A percentile compares a stretch with the other conserved stretches of the same genome.
Evolutionary conservation across 2,113 vertebrate genomes (phyloP).

Genomic region (Psittacula cyanocephala): DNA sequence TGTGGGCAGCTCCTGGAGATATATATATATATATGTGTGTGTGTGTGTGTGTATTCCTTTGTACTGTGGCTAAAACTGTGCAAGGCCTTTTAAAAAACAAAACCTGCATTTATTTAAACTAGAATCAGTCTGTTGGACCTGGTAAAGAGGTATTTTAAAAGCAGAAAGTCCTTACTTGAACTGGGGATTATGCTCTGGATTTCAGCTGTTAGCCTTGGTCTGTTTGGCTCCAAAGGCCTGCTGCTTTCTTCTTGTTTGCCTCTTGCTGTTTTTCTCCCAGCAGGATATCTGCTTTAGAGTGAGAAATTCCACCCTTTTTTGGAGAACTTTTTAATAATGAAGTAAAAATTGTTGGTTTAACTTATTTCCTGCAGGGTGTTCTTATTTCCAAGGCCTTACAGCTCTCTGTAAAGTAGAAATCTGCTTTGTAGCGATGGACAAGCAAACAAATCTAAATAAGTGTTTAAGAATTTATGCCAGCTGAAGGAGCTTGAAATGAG

Average conservation of each 20-base stretch:
- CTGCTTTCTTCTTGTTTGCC: conserved; percentile 18
- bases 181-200: background rate
- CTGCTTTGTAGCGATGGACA: background rate
- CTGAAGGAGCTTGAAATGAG: conserved; percentile 33
- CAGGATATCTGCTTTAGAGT: background rate
- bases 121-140: background rate
- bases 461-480: conserved; percentile 39
- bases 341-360: background rate
- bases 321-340: background rate
- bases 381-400: conserved; percentile 38
- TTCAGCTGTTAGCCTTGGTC: background rate
- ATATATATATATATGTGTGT: background rate
- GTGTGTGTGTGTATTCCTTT: background rate
- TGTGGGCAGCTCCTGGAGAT: background rate
- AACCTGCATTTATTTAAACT: background rate
- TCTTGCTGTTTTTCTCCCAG: conserved; percentile 36
- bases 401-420: background rate
- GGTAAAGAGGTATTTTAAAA: background rate
- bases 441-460: conserved; percentile 45
- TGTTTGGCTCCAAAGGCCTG: background rate
- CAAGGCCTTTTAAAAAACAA: background rate
- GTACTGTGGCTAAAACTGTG: background rate
- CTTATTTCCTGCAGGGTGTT: conserved; percentile 6
- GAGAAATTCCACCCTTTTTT: background rate
- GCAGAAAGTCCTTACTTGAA: background rate